Conservation (phyloP, 2,888 invertebrate species). For the Trichopoda pennipes region DNA sequence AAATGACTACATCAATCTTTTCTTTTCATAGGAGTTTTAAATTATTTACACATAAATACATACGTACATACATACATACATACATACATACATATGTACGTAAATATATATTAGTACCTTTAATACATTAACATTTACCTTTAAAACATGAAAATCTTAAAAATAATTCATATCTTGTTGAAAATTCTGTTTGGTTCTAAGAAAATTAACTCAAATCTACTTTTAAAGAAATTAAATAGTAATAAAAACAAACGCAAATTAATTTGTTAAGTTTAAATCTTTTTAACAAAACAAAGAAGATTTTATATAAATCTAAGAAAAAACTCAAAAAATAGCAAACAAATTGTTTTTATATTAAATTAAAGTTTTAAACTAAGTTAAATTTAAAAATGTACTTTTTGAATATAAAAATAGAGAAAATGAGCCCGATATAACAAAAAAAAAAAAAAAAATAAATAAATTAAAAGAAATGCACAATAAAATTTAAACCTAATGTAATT, state of each 20-base stretch:
- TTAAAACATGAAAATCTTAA: slow-evolving; percentile 32
- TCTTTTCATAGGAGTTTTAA: background rate
- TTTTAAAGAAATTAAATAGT: slow-evolving; percentile 37
- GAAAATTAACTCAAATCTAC: slow-evolving; percentile 60
- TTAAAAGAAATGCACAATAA: slow-evolving; percentile 79
- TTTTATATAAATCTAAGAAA: slow-evolving; percentile 65
- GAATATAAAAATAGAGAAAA: slow-evolving; percentile 70
- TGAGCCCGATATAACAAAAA: slow-evolving; percentile 73
- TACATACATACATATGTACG: slow-evolving; percentile 3
- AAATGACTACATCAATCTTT: background rate
- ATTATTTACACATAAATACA: slow-evolving; percentile 10
- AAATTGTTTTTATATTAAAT: slow-evolving; percentile 71
- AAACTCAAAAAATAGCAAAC: slow-evolving; percentile 70
- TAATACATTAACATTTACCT: slow-evolving; percentile 55
- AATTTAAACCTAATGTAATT: slow-evolving; percentile 74
- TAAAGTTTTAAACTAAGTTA: slow-evolving; percentile 70
- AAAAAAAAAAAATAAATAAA: too few species aligned
- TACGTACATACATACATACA: background rate
- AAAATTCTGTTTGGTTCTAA: slow-evolving; percentile 32
- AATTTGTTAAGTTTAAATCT: slow-evolving; percentile 74
- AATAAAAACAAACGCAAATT: slow-evolving; percentile 44
- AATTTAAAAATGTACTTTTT: slow-evolving; percentile 67
- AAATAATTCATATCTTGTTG: slow-evolving; percentile 56
- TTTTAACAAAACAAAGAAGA: slow-evolving; percentile 68
- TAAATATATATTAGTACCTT: slow-evolving; percentile 59